phyloP scores from a whole-genome alignment of 1,140 invertebrate genomes.

The Sminthurides bifidus region DNA sequence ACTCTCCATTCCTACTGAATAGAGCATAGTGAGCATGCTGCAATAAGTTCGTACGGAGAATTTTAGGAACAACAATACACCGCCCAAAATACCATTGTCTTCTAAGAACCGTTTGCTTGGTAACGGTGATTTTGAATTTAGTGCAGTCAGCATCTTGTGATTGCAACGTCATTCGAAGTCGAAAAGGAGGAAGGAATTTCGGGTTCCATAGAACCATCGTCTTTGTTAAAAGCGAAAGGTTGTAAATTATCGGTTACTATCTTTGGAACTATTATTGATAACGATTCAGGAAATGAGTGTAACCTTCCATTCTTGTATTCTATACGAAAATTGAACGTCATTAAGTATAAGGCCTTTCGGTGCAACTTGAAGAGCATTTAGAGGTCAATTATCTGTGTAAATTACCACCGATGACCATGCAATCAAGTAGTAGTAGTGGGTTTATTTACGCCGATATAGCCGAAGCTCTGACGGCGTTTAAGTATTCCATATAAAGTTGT shows the following conservation, averaged over 20 bases:
- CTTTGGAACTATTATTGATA: constrained; percentile 24
- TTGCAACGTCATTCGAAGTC: not conserved
- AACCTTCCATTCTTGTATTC: not conserved
- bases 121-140: too few relatives aligned
- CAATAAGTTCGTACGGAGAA: too few relatives aligned
- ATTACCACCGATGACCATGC: not conserved
- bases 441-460: too few relatives aligned
- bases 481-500: too few relatives aligned
- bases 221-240: not conserved
- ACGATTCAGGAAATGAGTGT: not conserved
- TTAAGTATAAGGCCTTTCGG: not conserved
- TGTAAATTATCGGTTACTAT: too few relatives aligned
- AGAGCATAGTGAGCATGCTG: too few relatives aligned
- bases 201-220: not conserved
- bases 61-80: too few relatives aligned
- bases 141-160: not conserved
- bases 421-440: too few relatives aligned
- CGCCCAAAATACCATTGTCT: too few relatives aligned
- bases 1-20: too few relatives aligned
- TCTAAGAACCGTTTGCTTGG: too few relatives aligned
- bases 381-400: constrained; percentile 5
- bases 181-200: not conserved
- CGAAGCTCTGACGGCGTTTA: too few relatives aligned
- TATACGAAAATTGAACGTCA: not conserved
- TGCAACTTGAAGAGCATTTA: not conserved